Percentiles rank a stretch among this genome's conserved stretches.
Evolutionary conservation across 2,888 invertebrate genomes (phyloP).

Genomic region (Andrena bucephala): DNA sequence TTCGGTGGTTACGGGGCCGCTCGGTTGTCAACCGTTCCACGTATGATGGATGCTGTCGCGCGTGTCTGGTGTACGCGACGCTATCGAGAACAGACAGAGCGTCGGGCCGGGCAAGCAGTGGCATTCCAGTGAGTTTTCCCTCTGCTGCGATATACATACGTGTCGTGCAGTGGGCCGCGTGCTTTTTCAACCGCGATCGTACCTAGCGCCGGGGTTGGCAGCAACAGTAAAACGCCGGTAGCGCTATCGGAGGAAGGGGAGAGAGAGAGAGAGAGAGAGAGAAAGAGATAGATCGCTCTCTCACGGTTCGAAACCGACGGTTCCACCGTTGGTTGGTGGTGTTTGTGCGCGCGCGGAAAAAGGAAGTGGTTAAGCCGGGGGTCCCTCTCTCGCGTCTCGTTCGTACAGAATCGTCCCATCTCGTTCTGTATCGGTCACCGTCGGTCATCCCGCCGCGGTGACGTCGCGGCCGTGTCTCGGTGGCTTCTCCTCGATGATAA

Average conservation of each 20-base stretch:
- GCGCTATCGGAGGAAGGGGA: conserved; percentile 20
- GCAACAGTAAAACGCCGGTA: conserved; percentile 47
- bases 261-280: conserved; percentile 14
- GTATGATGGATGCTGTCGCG: conserved; percentile 77
- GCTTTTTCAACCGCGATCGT: conserved; percentile 31
- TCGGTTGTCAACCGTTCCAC: conserved; percentile 49
- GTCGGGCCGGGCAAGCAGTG: conserved; percentile 60
- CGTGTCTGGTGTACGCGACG: conserved; percentile 70
- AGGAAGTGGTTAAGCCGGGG: conserved; percentile 44
- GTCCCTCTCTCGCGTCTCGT: conserved; percentile 35
- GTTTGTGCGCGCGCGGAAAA: conserved; percentile 53
- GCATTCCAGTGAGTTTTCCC: conserved; percentile 57
- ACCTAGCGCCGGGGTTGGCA: conserved; percentile 13
- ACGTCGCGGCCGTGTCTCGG: conserved; percentile 47
- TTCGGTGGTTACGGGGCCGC: conserved; percentile 33
- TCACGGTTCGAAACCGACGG: conserved; percentile 22
- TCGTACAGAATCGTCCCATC: conserved; percentile 5
- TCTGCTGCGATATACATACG: neutral
- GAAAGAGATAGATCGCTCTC: conserved; percentile 25
- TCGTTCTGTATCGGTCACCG: conserved; percentile 18
- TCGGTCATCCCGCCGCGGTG: conserved; percentile 42
- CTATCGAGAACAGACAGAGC: conserved; percentile 73
- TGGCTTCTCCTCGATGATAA: conserved; percentile 68
- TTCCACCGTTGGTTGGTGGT: conserved; percentile 25
- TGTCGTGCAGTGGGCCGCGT: conserved; percentile 47